A percentile compares a stretch with the other conserved stretches of the same genome.
These are phyloP conservation scores for Apantesis nais DNA, from an alignment of 2,888 invertebrate genomes.

Conservation along the genomic window DNA sequence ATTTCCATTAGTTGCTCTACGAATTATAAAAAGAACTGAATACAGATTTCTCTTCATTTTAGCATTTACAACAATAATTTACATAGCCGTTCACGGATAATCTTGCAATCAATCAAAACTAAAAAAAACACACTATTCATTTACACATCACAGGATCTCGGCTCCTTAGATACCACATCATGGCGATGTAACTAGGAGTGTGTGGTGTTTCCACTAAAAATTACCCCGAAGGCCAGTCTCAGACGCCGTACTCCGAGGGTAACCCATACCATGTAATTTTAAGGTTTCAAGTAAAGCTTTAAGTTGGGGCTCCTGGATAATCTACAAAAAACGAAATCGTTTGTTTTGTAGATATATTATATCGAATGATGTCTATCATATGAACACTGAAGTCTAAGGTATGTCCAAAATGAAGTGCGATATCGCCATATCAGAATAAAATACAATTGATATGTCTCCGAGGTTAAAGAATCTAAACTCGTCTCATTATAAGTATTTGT, in stretches of 20 bases:
- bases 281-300: not conserved
- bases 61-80: not conserved
- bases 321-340: not conserved
- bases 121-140: too few species aligned
- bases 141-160: too few species aligned
- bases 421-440: too few species aligned
- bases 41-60: not conserved
- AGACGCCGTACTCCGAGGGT: not conserved
- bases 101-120: not conserved
- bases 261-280: not conserved
- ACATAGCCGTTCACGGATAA: not conserved
- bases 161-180: too few species aligned
- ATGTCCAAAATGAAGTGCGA: too few species aligned
- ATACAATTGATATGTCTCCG: too few species aligned
- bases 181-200: too few species aligned
- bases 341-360: not conserved
- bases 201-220: too few species aligned
- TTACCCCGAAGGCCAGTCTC: too few species aligned
- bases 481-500: not conserved
- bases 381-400: not conserved
- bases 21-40: not conserved
- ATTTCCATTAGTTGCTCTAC: not conserved
- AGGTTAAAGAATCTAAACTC: not conserved
- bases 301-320: not conserved
- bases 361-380: not conserved